Conservation (phyloP, 2,797 vertebrate genomes). For the Fratercula arctica region DNA sequence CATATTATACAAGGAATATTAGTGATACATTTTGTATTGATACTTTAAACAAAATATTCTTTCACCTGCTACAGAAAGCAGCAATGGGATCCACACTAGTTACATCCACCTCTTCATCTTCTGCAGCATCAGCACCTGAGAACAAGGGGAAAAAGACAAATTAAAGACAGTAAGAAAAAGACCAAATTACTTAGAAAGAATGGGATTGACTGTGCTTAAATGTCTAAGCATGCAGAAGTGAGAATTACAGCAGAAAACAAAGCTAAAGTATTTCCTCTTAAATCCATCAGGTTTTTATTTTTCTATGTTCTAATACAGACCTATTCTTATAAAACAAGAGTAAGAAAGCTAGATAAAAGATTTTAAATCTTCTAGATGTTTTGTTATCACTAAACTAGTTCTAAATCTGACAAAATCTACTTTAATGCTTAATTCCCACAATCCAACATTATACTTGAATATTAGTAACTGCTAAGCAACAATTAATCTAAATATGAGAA, state of each 20-base stretch:
- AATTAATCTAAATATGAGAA: fast-evolving
- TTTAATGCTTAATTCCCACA: not conserved
- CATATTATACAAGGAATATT: no score
- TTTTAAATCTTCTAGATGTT: not conserved
- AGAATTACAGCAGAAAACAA: not conserved
- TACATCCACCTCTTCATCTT: slow-evolving; percentile 97
- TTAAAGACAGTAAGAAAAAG: not conserved
- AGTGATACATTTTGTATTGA: not conserved
- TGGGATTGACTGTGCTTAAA: not conserved
- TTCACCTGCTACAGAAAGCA: slow-evolving; percentile 97
- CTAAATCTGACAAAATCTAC: not conserved
- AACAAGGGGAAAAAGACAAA: not conserved
- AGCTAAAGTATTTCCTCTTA: not conserved
- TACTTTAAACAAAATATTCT: not conserved
- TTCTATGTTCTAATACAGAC: not conserved
- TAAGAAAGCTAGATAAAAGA: not conserved
- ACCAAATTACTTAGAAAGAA: not conserved
- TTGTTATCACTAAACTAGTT: not conserved
- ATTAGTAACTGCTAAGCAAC: not conserved
- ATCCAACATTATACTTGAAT: not conserved
- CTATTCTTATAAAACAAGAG: not conserved
- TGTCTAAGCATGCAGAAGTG: not conserved
- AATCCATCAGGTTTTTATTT: not conserved
- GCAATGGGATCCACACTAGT: slow-evolving; percentile 95
- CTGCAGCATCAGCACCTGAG: slow-evolving; percentile 92